phyloP scores from a whole-genome alignment of 2,113 vertebrate genomes.

The Microcebus griseorufus region DNA sequence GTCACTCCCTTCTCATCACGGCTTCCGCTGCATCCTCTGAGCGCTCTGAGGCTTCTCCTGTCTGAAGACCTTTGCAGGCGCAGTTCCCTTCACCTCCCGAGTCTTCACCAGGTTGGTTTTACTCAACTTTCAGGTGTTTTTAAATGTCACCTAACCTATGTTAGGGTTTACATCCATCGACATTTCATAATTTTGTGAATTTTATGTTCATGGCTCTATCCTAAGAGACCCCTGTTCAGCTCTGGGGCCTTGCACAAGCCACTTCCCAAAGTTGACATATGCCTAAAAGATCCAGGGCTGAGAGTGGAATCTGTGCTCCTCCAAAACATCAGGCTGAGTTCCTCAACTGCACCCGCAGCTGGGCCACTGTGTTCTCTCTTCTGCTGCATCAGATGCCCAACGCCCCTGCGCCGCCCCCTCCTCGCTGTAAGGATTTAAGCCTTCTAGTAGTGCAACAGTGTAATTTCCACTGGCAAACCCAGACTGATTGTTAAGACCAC shows the following conservation, averaged over 20 bases:
- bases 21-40: background rate
- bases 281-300: background rate
- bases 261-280: background rate
- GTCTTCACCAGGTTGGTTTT: background rate
- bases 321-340: too few relatives aligned
- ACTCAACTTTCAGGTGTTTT: background rate
- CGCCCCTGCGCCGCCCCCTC: background rate
- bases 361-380: background rate
- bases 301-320: background rate
- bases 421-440: background rate
- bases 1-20: background rate
- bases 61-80: background rate
- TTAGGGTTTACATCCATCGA: background rate
- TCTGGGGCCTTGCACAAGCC: background rate
- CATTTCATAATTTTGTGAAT: background rate
- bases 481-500: background rate
- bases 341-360: rapidly evolving
- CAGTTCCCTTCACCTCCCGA: background rate
- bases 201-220: background rate
- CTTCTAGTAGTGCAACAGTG: background rate
- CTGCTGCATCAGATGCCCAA: too few relatives aligned
- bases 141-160: background rate
- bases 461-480: background rate
- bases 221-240: background rate
- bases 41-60: background rate